A percentile compares a stretch with the other conserved stretches of the same genome.
phyloP scores from a whole-genome alignment of 2,113 vertebrate species.

The Lethenteron reissneri region DNA sequence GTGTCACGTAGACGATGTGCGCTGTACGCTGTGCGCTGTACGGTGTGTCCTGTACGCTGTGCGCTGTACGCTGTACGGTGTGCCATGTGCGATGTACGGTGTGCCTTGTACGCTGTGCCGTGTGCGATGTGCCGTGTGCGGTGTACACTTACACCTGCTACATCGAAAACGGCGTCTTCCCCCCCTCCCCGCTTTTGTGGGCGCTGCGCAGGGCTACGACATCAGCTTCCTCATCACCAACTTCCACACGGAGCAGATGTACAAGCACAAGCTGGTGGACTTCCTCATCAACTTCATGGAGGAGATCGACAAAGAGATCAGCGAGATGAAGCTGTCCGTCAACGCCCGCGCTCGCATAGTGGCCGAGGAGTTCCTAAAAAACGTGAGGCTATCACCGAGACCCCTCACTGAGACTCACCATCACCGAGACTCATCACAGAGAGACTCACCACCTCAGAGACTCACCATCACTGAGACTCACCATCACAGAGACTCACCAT shows the following conservation, averaged over 20 bases:
- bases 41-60: not conserved
- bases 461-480: too few species aligned
- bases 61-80: not conserved
- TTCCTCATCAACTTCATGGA: conserved; percentile 99
- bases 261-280: conserved; percentile 95
- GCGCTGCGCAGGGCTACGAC: conserved; percentile 57
- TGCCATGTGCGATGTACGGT: not conserved
- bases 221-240: conserved; percentile 99
- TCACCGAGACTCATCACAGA: too few species aligned
- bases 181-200: conserved; percentile 9
- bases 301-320: conserved; percentile 97
- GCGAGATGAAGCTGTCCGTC: conserved; percentile 95
- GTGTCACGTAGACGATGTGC: not conserved
- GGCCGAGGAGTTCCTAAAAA: conserved; percentile 95
- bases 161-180: not conserved
- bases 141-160: not conserved
- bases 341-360: conserved; percentile 85
- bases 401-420: too few species aligned
- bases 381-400: conserved; percentile 25
- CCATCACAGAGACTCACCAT: too few species aligned
- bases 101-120: not conserved
- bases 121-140: not conserved
- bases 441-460: too few species aligned
- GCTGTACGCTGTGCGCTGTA: not conserved
- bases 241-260: conserved; percentile 99